Evolutionary conservation across 2,888 invertebrate genomes (phyloP), one percentile per base, ranked within the genome.

Genomic region (Lomographa bimaculata): DNA sequence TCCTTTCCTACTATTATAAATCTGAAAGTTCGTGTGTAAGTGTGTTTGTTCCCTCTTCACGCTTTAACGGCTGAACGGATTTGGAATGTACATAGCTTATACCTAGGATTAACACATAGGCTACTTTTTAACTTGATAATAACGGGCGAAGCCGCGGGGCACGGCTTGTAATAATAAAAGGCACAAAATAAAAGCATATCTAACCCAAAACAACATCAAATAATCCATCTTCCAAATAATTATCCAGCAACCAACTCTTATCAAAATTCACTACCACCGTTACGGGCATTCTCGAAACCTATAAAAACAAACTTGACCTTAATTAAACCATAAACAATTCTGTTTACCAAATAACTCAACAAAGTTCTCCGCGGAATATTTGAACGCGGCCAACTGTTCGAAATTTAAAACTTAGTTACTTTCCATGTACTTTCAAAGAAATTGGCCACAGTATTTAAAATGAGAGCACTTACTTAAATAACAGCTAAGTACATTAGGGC

Each of bases 381-480:
- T 40, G 32, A 48, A 34, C 36, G 30, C 29, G 26, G 44, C 36
- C 19, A 34, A 43, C 37, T 29, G 42, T 43, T 46, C 40, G 40
- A 50, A 52, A 55, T 46, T 35, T 46, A 45, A 49, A 57, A 51
- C 44, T 54, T 53, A 48, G 36, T 56, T 56, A 52, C n/a, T n/a
- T n/a, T 2, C 14, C 52, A 46, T 56, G 52, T 55, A 60, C 60
- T 69, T 65, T 60, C 57, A 54, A 63, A 65, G 60, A 70, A 71
- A 72, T 67, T 57, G 59, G 57, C 54, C 50, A 37, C 42, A 43
- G 50, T 54, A 52, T 50, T 61, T 65, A 66, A 71, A 60, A 61
- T 51, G 44, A 53, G 34, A 68, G 61, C 68, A 67, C 66, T 70
- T 54, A 47, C 57, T 59, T 74, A 72, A 76, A 75, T 77, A 76